These are phyloP conservation scores for Ametastegia equiseti DNA, from an alignment of 2,888 invertebrate species.

Conservation along the genomic window DNA sequence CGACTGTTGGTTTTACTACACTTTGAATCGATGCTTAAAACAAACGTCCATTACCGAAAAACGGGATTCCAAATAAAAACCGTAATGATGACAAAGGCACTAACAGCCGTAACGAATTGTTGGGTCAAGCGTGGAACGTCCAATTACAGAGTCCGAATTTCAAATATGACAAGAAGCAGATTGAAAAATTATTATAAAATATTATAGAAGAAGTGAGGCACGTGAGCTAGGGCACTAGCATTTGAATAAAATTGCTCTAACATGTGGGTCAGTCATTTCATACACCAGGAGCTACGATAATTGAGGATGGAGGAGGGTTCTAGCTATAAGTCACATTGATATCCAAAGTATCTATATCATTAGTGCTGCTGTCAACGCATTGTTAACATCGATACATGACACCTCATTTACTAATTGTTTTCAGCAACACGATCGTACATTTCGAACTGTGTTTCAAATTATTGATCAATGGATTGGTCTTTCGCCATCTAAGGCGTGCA, in stretches of 20 bases:
- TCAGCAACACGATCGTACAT: background rate
- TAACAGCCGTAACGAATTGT: slow-evolving; percentile 53
- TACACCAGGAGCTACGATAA: slow-evolving; percentile 63
- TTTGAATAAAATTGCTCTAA: slow-evolving; percentile 61
- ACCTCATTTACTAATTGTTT: background rate
- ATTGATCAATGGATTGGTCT: background rate
- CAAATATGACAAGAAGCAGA: slow-evolving; percentile 9
- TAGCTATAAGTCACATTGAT: slow-evolving; percentile 7
- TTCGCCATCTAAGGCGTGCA: background rate
- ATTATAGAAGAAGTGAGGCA: slow-evolving; percentile 8
- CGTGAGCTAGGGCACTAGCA: slow-evolving; percentile 51
- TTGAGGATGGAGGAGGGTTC: slow-evolving; percentile 26
- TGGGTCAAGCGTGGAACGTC: slow-evolving; percentile 36
- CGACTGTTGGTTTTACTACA: background rate
- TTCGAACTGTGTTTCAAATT: no score
- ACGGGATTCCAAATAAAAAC: slow-evolving; percentile 60
- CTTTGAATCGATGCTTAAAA: background rate
- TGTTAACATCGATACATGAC: background rate
- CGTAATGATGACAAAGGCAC: slow-evolving; percentile 61
- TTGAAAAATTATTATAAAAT: slow-evolving; percentile 40
- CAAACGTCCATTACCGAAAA: slow-evolving; percentile 55
- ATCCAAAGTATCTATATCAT: background rate
- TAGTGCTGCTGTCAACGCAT: slow-evolving; percentile 22
- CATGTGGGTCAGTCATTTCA: slow-evolving; percentile 62
- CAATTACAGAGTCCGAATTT: slow-evolving; percentile 40